Base-by-base conservation (phyloP, 2,113 vertebrate species). In the Psittacula cyanocephala region DNA sequence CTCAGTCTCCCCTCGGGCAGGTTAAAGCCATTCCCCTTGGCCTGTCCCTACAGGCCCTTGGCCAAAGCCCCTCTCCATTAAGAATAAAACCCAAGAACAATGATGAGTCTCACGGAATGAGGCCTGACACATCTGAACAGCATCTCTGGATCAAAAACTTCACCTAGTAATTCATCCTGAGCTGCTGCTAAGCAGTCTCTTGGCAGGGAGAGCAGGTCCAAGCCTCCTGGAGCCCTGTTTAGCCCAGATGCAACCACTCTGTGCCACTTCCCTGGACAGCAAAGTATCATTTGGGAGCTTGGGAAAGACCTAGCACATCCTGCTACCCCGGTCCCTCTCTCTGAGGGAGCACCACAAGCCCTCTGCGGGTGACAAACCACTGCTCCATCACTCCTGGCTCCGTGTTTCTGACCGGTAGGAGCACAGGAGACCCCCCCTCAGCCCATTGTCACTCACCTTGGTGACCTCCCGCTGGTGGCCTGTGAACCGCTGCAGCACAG, bases 401-500 rank as follows among this genome's bases (percentile, higher is more conserved):
- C 39, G 59, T 3, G 35, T 6, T 65, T 13, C 64, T 31, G 41
- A 20, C 46, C 15, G 44, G 43, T 20, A n/a, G 10, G 35, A n/a
- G 46, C 8, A 44, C 16, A 43, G 47, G 24, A 71, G 47, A 14
- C 27, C 47, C 59, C 13, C 41, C 1, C 18, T 7, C 31, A 0
- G 7, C 5, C 23, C 5, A 11, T 4, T 35, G 35, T 12, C 6
- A 5, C 90, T 96, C 98, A 99, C 99, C 99, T 99, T 99, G 90
- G 99, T 99, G 93, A 99, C 98, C 96, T 99, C 99, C 39, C 97
- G 98, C 84, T 98, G 97, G 82, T 99, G 99, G 72, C 99, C 99
- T 46, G 96, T 29, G 94, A 99, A 99, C 33, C 97, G 98, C 96
- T 91, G 98, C 95, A 99, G 98, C 93, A 96, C 94, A 7, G 96